Conservation (phyloP, 2,888 invertebrate species). For the Aleiodes testaceus region DNA sequence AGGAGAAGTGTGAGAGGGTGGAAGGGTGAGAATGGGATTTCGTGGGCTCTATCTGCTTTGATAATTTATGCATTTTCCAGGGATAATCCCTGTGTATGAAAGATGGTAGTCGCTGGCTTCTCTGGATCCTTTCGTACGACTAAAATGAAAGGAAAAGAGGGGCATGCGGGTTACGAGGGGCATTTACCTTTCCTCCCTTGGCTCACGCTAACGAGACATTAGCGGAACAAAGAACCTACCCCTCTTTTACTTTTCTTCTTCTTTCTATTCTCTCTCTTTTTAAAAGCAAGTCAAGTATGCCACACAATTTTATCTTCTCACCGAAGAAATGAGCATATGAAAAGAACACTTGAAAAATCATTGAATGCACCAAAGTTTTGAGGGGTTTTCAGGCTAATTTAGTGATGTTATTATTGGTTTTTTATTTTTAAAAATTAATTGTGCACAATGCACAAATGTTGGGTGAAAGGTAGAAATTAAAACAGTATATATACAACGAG, state of each 20-base stretch:
- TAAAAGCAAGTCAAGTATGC: conserved; percentile 37
- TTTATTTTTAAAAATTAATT: neutral
- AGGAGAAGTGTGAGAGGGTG: neutral
- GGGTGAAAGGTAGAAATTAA: conserved; percentile 8
- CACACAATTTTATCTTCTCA: conserved; percentile 1
- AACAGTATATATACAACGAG: conserved; percentile 9
- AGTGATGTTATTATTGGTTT: too few species aligned
- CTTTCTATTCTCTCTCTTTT: conserved; percentile 3
- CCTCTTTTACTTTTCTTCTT: conserved; percentile 26
- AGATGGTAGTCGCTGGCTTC: conserved; percentile 50
- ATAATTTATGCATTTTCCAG: conserved; percentile 65
- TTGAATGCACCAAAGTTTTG: neutral
- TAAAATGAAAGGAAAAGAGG: neutral
- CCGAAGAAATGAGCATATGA: neutral
- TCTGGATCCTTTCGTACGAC: conserved; percentile 15
- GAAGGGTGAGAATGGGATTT: conserved; percentile 17
- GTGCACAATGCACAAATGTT: conserved; percentile 26
- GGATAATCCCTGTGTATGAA: conserved; percentile 62
- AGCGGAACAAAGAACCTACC: conserved; percentile 55
- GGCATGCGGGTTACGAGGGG: conserved; percentile 29
- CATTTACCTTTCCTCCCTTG: conserved; percentile 33
- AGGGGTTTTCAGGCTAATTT: too few species aligned
- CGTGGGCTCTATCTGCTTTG: conserved; percentile 49
- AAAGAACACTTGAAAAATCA: conserved; percentile 23
- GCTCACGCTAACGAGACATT: conserved; percentile 58